Base-by-base conservation (phyloP, 2,113 vertebrate species). In the Chelonoidis abingdonii region DNA sequence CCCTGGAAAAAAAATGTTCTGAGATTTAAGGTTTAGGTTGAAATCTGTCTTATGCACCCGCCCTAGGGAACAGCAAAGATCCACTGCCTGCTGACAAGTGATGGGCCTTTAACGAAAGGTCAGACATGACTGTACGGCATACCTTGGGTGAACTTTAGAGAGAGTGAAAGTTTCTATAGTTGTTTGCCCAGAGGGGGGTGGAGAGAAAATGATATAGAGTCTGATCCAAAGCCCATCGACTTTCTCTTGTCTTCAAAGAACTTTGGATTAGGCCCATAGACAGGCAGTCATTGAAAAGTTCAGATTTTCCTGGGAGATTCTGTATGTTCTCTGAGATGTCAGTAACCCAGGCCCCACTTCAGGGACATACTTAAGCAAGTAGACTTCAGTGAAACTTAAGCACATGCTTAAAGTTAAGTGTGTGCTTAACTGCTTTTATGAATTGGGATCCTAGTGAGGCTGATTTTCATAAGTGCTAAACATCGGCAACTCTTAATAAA, bases 31-130 rank as follows among this genome's bases (percentile, higher is more conserved):
- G 80, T 93, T 84, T 6, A 59, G 21, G 44, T 44, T 29, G 44
- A 78, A 47, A 14, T 47, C 75, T 78, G 89, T 16, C 41, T 86
- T 21, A 19, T 78, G 84, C 50, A 47, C 75, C 52, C 49, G 1
- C 50, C 87, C 38, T 50, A 59, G 8, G 24, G 47, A 53, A 53
- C 21, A 83, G 72, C 80, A 76, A 59, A 93, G 89, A 38, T 80
- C n/a, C 84, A 82, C 65, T 80, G 80, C 47, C 17, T 17, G 65
- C 92, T 87, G 86, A n/a, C 10, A 53, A 79, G 75, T 38, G 5
- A 14, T 50, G 76, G 87, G 88, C 87, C 90, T 97, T 97, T 75
- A 65, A 2, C 12, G 80, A 97, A 96, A 96, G 95, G 93, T 94
- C 95, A 97, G 85, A 17, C 17, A 6, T 88, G 81, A 76, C 35